Evolutionary conservation across 2,888 invertebrate species (phyloP), one percentile per base, ranked within the genome.

Genomic region (Drosophila picticornis): DNA sequence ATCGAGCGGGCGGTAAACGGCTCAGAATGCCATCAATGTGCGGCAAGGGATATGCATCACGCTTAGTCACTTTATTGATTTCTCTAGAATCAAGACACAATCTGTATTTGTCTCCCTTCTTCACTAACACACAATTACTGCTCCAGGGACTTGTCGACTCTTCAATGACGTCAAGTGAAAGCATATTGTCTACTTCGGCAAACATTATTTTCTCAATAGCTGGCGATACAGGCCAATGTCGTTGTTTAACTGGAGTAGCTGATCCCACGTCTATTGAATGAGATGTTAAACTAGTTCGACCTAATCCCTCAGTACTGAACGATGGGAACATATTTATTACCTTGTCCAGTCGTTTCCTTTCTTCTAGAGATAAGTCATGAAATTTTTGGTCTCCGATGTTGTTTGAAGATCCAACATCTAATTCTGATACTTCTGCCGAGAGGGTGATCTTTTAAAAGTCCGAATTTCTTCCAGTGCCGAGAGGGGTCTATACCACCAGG

Each of bases 81-180:
- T n/a, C n/a, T n/a, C n/a, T 31, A 10, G 51, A 51, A n/a, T 91
- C 91, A 0, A 91, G 65, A 46, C 89, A 90, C 10, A 90, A 77
- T 0, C 90, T 57, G 13, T 74, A 75, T 9, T 75, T 80, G 1
- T 82, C 84, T 10, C 70, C 72, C 53, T 90, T 91, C 6, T 64
- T 53, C 0, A 89, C 81, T 38, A 91, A 77, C 0, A 86, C 80
- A 9, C 90, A 81, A 2, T 89, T 88, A 4, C 84, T 89, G 13
- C 83, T 81, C 91, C 91, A 91, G 0, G 84, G 68, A 25, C 91
- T 91, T 6, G 51, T 63, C 0, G 85, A 88, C 4, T 70, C 75
- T 52, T 91, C 90, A 10, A 92, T 83, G 0, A 92, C 77, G 4
- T 79, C 87, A 9, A 31, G 31, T 9, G 7, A 1, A 1, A 31